phyloP scores from a whole-genome alignment of 2,113 vertebrate species.

The Menura novaehollandiae region DNA sequence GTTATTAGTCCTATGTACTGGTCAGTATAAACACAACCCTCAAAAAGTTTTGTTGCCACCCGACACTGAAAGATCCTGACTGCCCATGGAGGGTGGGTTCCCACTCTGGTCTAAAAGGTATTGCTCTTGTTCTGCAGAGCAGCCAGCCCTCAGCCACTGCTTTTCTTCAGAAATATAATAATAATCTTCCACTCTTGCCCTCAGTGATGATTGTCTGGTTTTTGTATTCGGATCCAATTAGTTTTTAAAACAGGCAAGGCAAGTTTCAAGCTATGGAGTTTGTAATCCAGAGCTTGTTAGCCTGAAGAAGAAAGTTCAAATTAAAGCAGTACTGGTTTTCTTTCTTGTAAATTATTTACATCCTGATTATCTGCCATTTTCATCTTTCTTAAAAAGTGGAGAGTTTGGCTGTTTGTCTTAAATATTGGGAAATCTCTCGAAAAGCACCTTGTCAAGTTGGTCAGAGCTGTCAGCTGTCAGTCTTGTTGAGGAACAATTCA shows the following conservation, averaged over 20 bases:
- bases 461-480: constrained; percentile 19
- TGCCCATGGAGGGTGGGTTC: background rate
- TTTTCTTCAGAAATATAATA: background rate
- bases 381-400: background rate
- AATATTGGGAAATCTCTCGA: background rate
- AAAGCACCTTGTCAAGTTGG: background rate
- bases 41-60: background rate
- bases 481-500: background rate
- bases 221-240: background rate
- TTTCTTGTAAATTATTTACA: background rate
- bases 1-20: fast-evolving
- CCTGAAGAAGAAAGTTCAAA: background rate
- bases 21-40: background rate
- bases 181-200: background rate
- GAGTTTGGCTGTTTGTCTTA: background rate
- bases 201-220: background rate
- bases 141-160: background rate
- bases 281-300: background rate
- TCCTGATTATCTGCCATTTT: background rate
- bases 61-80: background rate
- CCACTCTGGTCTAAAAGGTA: background rate
- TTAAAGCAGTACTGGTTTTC: background rate
- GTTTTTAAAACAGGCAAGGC: background rate
- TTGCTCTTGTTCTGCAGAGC: background rate
- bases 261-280: background rate